These are phyloP conservation scores for Malurus splendens DNA, from an alignment of 2,797 vertebrate genomes.

Conservation along the genomic window DNA sequence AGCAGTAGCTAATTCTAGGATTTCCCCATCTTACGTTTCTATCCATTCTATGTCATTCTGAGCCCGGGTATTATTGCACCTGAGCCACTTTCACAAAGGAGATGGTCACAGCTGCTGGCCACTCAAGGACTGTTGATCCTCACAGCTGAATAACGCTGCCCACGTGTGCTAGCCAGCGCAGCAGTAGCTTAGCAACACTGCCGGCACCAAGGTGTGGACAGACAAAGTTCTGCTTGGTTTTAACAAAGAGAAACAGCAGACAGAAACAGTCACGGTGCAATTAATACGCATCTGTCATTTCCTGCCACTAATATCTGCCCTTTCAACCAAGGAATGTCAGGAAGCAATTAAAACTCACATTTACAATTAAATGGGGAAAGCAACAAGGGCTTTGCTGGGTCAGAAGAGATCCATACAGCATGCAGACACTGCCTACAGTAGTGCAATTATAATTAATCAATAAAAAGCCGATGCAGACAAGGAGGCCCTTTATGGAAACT, in stretches of 20 bases:
- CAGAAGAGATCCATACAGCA: background rate
- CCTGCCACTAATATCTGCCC: background rate
- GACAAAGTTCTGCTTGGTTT: background rate
- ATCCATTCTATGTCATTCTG: background rate
- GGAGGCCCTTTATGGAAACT: background rate
- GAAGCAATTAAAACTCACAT: background rate
- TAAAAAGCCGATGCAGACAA: background rate
- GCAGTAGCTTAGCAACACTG: background rate
- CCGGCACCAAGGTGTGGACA: background rate
- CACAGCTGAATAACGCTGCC: background rate
- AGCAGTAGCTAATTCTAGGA: background rate
- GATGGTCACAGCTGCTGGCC: fast-evolving
- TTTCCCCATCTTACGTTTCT: background rate
- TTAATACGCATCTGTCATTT: background rate
- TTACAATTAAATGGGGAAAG: background rate
- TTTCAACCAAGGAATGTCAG: background rate
- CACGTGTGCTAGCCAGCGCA: background rate
- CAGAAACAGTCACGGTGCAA: background rate
- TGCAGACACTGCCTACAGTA: background rate
- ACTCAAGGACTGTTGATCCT: background rate
- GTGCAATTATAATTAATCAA: background rate
- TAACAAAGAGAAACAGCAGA: background rate
- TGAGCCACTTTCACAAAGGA: fast-evolving
- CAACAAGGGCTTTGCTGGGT: background rate
- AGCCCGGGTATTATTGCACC: background rate